Base-by-base conservation (phyloP, 2,113 vertebrate genomes). In the Cynocephalus volans region DNA sequence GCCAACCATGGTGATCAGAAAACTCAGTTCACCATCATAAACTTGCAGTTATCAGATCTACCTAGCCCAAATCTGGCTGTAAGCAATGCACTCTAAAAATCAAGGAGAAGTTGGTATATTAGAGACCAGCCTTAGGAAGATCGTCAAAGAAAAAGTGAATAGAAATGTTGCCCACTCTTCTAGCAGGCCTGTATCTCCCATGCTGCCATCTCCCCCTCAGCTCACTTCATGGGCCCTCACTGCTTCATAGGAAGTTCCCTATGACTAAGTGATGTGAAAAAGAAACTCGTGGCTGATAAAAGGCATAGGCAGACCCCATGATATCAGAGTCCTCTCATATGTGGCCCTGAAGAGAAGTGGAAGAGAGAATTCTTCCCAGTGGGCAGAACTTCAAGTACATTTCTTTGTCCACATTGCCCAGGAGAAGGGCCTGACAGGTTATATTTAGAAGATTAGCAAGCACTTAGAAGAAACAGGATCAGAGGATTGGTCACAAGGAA, bases 41-140 rank as follows among this genome's bases (percentile, higher is more conserved):
- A 73, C 36, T 58, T 45, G 26, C n/a, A 62, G 19, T 87, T 81
- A 76, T 86, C 67, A 67, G 45, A 73, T 48, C 13, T n/a, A 82
- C 23, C 10, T 41, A 81, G 13, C 1, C 52, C 65, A 80, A 89
- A 67, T 73, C 21, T 75, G 58, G 26, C 73, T 75, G 0, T 69
- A 85, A 85, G 26, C 4, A 67, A 79, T 23, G 0, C 4, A 62
- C 28, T 69, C 10, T 52, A 76, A 11, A 11, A 69, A 48, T 33
- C 60, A 90, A 62, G 52, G 41, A 83, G 41, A 90, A 62, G 58
- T 1, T 81, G 41, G 6, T 89, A 15, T 58, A 65, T 60, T 18
- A 65, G 36, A 95, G n/a, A 82, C 15, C 28, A 73, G n/a, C 5
- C 75, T 93, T 70, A 81, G 24, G 21, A 90, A 93, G 93, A 87